Evolutionary conservation across 2,797 vertebrate genomes (phyloP).

Genomic region (Hafferia zeledoni): DNA sequence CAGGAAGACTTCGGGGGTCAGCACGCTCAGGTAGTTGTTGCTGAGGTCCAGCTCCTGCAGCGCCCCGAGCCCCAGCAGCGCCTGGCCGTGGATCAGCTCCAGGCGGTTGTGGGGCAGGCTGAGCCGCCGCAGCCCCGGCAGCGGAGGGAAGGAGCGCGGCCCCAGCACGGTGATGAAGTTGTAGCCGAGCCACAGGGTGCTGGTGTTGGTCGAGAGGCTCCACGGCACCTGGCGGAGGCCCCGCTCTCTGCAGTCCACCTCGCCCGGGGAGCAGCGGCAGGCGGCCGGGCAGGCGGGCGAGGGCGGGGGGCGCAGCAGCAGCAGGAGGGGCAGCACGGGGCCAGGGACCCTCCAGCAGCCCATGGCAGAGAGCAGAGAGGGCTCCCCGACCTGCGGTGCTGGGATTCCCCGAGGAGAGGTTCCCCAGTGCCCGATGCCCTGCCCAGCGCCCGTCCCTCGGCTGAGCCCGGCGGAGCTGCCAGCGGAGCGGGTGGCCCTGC

Average conservation of each 20-base stretch:
- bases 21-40: conserved; percentile 64
- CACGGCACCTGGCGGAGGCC: conserved; percentile 62
- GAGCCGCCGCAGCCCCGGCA: conserved; percentile 45
- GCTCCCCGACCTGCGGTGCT: fast-evolving
- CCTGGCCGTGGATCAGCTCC: conserved; percentile 61
- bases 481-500: neutral
- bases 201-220: conserved; percentile 35
- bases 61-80: conserved; percentile 63
- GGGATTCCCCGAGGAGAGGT: fast-evolving
- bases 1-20: conserved; percentile 66
- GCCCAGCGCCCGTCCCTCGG: neutral
- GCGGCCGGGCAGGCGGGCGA: conserved; percentile 41
- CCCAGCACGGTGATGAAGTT: conserved; percentile 67
- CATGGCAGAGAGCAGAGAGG: neutral
- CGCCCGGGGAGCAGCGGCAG: conserved; percentile 60
- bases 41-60: conserved; percentile 77
- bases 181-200: conserved; percentile 63
- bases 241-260: conserved; percentile 63
- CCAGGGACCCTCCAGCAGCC: neutral
- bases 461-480: fast-evolving
- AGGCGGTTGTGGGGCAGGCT: conserved; percentile 73
- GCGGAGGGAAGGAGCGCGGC: conserved; percentile 40
- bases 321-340: neutral
- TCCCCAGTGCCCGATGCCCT: fast-evolving
- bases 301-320: neutral